phyloP scores from a whole-genome alignment of 2,888 invertebrate genomes.

The Altica lythri region DNA sequence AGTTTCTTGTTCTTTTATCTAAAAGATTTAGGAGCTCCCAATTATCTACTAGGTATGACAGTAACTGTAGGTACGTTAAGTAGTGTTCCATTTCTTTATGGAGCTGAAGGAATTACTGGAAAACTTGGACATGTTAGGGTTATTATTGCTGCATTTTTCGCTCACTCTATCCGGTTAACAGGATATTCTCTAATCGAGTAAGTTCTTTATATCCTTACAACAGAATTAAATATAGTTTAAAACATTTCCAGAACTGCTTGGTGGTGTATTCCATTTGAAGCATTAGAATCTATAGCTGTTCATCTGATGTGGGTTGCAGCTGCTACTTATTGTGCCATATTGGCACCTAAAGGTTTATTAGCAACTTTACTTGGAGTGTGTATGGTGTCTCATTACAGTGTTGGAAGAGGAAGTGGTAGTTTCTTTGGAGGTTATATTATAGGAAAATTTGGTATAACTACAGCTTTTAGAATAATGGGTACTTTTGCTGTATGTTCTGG shows the following conservation, averaged over 20 bases:
- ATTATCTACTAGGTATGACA: slow-evolving; percentile 80
- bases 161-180: slow-evolving; percentile 79
- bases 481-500: slow-evolving; percentile 73
- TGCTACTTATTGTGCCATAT: slow-evolving; percentile 82
- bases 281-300: slow-evolving; percentile 82
- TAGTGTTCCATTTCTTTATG: slow-evolving; percentile 83
- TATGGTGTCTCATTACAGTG: slow-evolving; percentile 87
- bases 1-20: slow-evolving; percentile 86
- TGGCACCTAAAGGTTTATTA: slow-evolving; percentile 81
- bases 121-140: slow-evolving; percentile 83
- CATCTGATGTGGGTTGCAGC: slow-evolving; percentile 92
- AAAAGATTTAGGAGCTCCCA: slow-evolving; percentile 81
- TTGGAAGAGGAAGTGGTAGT: slow-evolving; percentile 82
- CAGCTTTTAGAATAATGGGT: slow-evolving; percentile 81
- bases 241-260: slow-evolving; percentile 71
- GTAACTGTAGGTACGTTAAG: slow-evolving; percentile 84
- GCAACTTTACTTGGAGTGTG: slow-evolving; percentile 86
- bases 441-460: slow-evolving; percentile 73
- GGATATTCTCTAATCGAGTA: slow-evolving; percentile 86
- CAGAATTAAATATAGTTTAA: too few relatives aligned
- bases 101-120: slow-evolving; percentile 80
- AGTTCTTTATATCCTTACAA: too few relatives aligned
- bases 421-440: slow-evolving; percentile 80
- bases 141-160: slow-evolving; percentile 82
- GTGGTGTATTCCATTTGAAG: slow-evolving; percentile 90